phyloP scores from a whole-genome alignment of 1,140 invertebrate species.

The Sinella curviseta region DNA sequence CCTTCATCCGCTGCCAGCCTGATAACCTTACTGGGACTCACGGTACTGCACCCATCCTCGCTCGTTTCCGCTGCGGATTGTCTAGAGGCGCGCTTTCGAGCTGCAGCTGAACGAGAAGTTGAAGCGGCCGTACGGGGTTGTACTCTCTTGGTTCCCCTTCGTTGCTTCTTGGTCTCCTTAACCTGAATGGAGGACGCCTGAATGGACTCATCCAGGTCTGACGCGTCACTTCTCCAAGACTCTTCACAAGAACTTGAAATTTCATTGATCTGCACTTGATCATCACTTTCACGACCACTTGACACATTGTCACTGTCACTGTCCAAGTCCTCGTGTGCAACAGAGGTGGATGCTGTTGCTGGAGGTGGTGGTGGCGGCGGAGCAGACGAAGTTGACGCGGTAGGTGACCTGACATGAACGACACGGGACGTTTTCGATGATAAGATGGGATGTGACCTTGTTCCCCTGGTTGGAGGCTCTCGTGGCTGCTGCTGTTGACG shows the following conservation, averaged over 20 bases:
- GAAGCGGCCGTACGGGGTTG: too few relatives aligned
- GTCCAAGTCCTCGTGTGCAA: too few relatives aligned
- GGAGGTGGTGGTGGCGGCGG: not conserved
- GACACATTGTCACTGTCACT: not conserved
- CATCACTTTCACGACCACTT: not conserved
- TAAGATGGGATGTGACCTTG: not conserved
- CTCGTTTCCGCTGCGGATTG: too few relatives aligned
- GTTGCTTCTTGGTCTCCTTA: too few relatives aligned
- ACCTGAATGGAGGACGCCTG: too few relatives aligned
- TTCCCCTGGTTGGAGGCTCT: not conserved
- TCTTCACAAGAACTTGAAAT: slow-evolving; percentile 28
- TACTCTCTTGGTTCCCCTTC: too few relatives aligned
- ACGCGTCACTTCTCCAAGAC: not conserved
- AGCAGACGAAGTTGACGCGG: not conserved
- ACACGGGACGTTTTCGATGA: not conserved
- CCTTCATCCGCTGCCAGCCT: too few relatives aligned
- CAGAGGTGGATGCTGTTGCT: not conserved
- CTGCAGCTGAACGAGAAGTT: too few relatives aligned
- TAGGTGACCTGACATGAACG: not conserved
- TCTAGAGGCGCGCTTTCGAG: too few relatives aligned
- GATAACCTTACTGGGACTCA: too few relatives aligned
- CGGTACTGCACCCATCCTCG: too few relatives aligned
- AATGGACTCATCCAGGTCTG: not conserved
- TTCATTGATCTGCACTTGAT: slow-evolving; percentile 25
- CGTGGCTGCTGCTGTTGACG: not conserved